phyloP scores from a whole-genome alignment of 2,888 invertebrate genomes.

The Flabesymbios commensalis region DNA sequence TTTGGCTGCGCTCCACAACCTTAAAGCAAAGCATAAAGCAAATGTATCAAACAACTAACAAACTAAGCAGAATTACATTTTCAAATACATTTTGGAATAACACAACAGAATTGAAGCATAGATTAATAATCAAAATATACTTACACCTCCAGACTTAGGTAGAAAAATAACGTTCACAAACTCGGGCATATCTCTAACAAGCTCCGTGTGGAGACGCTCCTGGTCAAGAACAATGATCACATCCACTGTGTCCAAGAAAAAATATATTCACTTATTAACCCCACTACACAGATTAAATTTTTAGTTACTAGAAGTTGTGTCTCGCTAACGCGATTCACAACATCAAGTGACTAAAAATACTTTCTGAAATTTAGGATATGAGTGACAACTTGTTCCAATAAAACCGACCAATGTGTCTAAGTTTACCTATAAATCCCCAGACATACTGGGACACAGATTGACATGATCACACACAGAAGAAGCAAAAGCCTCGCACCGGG shows the following conservation, averaged over 20 bases:
- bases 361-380: neutral
- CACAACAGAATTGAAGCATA: neutral
- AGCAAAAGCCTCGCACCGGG: no score
- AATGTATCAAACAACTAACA: neutral
- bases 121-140: constrained; percentile 24
- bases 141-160: constrained; percentile 95
- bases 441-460: no score
- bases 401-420: neutral
- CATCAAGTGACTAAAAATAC: no score
- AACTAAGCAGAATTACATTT: neutral
- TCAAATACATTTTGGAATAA: neutral
- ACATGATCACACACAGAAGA: no score
- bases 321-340: no score
- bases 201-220: constrained; percentile 91
- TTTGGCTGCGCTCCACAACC: constrained; percentile 83
- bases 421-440: neutral
- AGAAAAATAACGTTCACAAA: constrained; percentile 90
- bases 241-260: constrained; percentile 67
- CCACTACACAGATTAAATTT: no score
- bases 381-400: neutral
- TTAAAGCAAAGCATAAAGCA: no score
- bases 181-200: constrained; percentile 88
- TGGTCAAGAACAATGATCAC: constrained; percentile 94
- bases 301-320: no score
- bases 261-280: neutral